Base-by-base conservation (phyloP, 2,797 vertebrate genomes). In the Falco biarmicus region DNA sequence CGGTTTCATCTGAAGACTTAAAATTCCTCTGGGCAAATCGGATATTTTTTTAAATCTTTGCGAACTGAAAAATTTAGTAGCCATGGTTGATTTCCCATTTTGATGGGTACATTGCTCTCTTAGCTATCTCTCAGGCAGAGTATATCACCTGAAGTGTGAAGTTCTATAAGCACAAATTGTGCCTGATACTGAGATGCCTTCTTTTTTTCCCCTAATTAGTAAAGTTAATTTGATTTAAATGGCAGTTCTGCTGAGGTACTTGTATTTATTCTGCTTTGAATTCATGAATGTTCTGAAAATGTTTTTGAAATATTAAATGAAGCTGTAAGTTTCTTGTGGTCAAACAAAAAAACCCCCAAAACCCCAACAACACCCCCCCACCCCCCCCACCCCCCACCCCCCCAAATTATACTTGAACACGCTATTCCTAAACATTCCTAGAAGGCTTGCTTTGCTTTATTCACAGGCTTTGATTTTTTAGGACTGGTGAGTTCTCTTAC, bases 161-260 rank as follows among this genome's bases (percentile, higher is more conserved):
- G 87, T 95, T 97, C 78, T 86, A 95, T 95, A 94, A 89, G 96
- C 84, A 96, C 95, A 94, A 97, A 97, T 97, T 98, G 97, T 93
- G 56, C 63, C 70, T 96, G 77, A 96, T 97, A 95, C 87, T 93
- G 95, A 95, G 65, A 94, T 78, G 89, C 91, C 77, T 96, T 94
- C 34, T 87, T 96, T 92, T 96, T 88, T 22, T 14, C 69, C 85
- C 78, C 92, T 97, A 98, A 98, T 97, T 97, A 96, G 97, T 97
- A 97, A 96, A 93, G 93, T 97, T 98, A 98, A 97, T 97, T 98
- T 98, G 97, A 98, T 97, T 97, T 97, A 98, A 98, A 97, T 91
- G 97, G 87, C 95, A 96, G 85, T 96, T 98, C 81, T 98, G 93
- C 95, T 95, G 89, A 93, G 96, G 81, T 68, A 81, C 89, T 95